Conservation (phyloP, 2,797 vertebrate genomes). For the Anguilla obscura region DNA sequence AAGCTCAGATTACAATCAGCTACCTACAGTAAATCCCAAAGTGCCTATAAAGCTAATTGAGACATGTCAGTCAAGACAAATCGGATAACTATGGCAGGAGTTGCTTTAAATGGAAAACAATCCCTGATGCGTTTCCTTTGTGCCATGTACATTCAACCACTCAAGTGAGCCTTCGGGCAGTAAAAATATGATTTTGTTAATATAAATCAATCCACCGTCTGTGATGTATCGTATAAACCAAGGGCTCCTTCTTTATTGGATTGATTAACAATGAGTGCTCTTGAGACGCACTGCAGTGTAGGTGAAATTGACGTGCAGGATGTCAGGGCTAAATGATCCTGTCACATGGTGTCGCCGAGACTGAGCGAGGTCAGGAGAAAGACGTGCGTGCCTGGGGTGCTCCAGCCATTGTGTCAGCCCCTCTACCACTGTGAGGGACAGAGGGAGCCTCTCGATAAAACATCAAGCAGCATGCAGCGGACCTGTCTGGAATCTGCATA, state of each 20-base stretch:
- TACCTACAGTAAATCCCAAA: background rate
- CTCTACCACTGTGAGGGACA: background rate
- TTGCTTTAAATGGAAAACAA: background rate
- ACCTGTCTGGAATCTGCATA: background rate
- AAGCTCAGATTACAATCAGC: background rate
- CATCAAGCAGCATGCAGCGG: background rate
- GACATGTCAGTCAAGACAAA: background rate
- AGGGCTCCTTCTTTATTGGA: background rate
- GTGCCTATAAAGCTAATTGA: background rate
- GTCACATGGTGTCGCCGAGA: slow-evolving; percentile 11
- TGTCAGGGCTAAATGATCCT: background rate
- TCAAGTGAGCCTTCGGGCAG: background rate
- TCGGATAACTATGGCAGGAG: background rate
- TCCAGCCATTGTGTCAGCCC: background rate
- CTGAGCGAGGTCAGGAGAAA: background rate
- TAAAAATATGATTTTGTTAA: background rate
- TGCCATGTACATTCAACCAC: background rate
- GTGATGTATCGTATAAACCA: background rate
- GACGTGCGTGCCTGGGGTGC: background rate
- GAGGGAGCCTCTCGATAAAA: background rate
- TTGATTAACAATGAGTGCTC: background rate
- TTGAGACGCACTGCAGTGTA: background rate
- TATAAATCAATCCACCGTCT: background rate
- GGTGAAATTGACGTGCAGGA: background rate
- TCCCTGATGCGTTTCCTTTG: background rate